Conservation (phyloP, 2,113 vertebrate species). For the Amphiprion percula region DNA sequence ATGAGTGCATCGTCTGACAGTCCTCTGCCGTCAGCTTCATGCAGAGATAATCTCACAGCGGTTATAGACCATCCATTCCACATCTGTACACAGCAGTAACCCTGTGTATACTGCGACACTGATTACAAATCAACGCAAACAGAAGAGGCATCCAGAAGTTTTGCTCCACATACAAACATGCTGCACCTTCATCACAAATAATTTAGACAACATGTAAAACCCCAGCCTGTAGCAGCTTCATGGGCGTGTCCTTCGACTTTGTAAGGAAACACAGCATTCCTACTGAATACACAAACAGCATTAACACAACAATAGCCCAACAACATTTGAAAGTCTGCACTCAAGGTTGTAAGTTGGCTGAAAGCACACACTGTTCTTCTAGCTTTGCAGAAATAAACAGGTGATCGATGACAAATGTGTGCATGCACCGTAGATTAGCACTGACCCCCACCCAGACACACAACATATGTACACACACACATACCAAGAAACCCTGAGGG, state of each 20-base stretch:
- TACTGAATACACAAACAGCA: slow-evolving; percentile 9
- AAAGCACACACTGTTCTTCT: slow-evolving; percentile 18
- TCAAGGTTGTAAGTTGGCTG: slow-evolving; percentile 10
- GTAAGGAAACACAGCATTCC: slow-evolving; percentile 12
- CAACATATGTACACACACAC: slow-evolving; percentile 22
- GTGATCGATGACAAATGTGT: slow-evolving; percentile 51
- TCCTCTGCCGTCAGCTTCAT: not conserved
- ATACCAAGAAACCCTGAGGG: slow-evolving; percentile 20
- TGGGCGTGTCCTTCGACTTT: slow-evolving; percentile 18
- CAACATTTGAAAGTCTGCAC: not conserved
- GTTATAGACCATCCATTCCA: slow-evolving; percentile 29
- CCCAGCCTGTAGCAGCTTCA: not conserved
- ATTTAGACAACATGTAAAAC: slow-evolving; percentile 8
- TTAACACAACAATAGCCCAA: slow-evolving; percentile 39
- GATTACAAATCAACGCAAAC: slow-evolving; percentile 31
- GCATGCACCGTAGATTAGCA: slow-evolving; percentile 38
- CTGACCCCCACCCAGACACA: slow-evolving; percentile 38
- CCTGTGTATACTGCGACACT: not conserved
- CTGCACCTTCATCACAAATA: not conserved
- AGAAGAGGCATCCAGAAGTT: not conserved
- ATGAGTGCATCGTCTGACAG: slow-evolving; percentile 9
- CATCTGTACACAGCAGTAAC: not conserved
- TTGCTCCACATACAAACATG: not conserved
- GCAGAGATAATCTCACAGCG: slow-evolving; percentile 2
- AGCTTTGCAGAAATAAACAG: slow-evolving; percentile 47